Evolutionary conservation across 2,888 invertebrate genomes (phyloP), one percentile per base, ranked within the genome.

Genomic region (Endotricha flammealis): DNA sequence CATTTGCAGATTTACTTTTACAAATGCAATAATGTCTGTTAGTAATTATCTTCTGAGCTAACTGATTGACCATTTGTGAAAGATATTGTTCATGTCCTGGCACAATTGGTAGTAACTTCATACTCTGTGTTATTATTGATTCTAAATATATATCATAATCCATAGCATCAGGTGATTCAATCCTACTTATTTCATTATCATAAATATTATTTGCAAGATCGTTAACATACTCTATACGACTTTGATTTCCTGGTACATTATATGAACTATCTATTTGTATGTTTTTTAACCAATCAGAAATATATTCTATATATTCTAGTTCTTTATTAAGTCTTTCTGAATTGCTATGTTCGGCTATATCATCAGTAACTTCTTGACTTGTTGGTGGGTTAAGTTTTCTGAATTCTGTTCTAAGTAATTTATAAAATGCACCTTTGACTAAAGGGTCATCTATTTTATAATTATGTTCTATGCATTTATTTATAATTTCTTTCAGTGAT

Each of bases 271-370:
- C 50, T 11, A 75, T 44, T 1, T 72, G 71, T 44, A 73, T 44
- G 25, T 52, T 57, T 34, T 64, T 75, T n/a, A 80, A 48, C 73
- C 78, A 78, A 50, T 77, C 71, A 6, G 73, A 65, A 40, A 79
- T 53, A 14, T 62, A 49, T 41, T 65, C 70, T 4, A 75, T 66
- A 20, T 71, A 74, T 36, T 67, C 53, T 14, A 78, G 42, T 46
- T 77, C 75, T 39, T 42, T 54, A 3, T 47, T 46, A 12, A 77
- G 48, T 24, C 49, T 60, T 2, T 53, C 42, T 1, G 54, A 46
- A 5, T 49, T 43, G 32, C 64, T 55, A 6, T 40, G 36, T 3
- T 55, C 48, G 54, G 41, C 12, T 33, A 16, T 29, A 38, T 32
- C 8, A 44, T 71, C n/a, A n/a, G n/a, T n/a, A n/a, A n/a, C 55